phyloP scores from a whole-genome alignment of 2,888 invertebrate species.

The Steinernema hermaphroditum region DNA sequence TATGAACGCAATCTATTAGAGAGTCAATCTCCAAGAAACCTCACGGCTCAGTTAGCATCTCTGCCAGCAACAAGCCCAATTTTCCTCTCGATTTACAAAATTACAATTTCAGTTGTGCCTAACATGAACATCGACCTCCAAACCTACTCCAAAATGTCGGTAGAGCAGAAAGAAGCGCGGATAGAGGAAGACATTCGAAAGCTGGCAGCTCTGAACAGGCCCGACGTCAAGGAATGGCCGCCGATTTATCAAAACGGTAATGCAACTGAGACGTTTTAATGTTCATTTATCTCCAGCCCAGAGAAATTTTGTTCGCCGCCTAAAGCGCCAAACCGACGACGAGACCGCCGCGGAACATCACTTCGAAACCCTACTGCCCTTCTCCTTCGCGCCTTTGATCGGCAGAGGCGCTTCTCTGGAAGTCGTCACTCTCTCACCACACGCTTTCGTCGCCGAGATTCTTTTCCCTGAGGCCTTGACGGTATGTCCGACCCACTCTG shows the following conservation, averaged over 20 bases:
- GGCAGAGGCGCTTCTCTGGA: slow-evolving; percentile 47
- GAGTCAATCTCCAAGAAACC: no score
- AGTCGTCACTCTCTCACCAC: slow-evolving; percentile 56
- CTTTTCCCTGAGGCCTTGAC: slow-evolving; percentile 41
- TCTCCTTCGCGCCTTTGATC: slow-evolving; percentile 54
- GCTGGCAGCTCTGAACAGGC: slow-evolving; percentile 39
- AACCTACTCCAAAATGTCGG: slow-evolving; percentile 32
- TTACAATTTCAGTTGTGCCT: background rate
- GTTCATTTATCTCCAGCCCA: background rate
- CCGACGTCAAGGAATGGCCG: background rate
- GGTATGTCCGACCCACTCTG: background rate
- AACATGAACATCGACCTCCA: slow-evolving; percentile 31
- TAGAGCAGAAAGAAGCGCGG: slow-evolving; percentile 38
- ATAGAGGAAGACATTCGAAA: slow-evolving; percentile 49
- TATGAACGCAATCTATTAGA: no score
- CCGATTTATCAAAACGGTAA: background rate
- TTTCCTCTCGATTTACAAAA: no score
- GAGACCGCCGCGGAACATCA: slow-evolving; percentile 42
- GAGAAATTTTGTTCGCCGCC: background rate
- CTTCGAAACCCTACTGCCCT: slow-evolving; percentile 47
- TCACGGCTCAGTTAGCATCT: no score
- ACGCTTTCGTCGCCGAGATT: slow-evolving; percentile 54
- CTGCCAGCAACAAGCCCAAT: no score
- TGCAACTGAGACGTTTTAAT: background rate
- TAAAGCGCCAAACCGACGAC: slow-evolving; percentile 32